These are phyloP conservation scores for Dicroscelio sp. DNA, from an alignment of 2,888 invertebrate species.

Conservation along the genomic window DNA sequence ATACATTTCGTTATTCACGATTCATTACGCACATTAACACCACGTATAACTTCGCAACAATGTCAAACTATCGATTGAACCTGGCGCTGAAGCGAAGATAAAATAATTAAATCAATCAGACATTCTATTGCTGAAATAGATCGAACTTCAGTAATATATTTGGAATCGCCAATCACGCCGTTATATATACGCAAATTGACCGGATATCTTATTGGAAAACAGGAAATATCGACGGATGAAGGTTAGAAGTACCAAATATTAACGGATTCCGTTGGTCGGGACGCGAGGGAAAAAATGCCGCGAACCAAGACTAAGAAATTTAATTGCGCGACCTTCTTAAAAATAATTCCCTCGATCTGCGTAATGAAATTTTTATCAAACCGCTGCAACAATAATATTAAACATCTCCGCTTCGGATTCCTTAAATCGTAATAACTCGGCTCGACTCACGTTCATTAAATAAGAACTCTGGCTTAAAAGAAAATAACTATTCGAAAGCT, in stretches of 20 bases:
- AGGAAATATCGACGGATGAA: constrained; percentile 55
- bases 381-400: constrained; percentile 33
- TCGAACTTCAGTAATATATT: constrained; percentile 62
- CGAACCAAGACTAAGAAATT: constrained; percentile 33
- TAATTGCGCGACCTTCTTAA: constrained; percentile 35
- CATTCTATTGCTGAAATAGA: constrained; percentile 53
- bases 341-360: constrained; percentile 46
- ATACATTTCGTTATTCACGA: too few species aligned
- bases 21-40: too few species aligned
- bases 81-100: constrained; percentile 28
- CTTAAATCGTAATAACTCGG: constrained; percentile 63
- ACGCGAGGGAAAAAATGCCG: constrained; percentile 46
- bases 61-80: constrained; percentile 35
- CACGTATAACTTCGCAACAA: constrained; percentile 8
- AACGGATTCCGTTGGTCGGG: constrained; percentile 28
- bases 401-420: constrained; percentile 54
- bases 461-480: constrained; percentile 41
- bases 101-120: constrained; percentile 69
- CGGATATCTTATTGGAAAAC: constrained; percentile 53
- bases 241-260: constrained; percentile 44
- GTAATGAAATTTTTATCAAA: constrained; percentile 56
- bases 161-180: constrained; percentile 41
- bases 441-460: constrained; percentile 39
- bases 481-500: constrained; percentile 49
- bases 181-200: constrained; percentile 32